These are phyloP conservation scores for Linepithema humile DNA, from an alignment of 1,140 invertebrate genomes.

Conservation along the genomic window DNA sequence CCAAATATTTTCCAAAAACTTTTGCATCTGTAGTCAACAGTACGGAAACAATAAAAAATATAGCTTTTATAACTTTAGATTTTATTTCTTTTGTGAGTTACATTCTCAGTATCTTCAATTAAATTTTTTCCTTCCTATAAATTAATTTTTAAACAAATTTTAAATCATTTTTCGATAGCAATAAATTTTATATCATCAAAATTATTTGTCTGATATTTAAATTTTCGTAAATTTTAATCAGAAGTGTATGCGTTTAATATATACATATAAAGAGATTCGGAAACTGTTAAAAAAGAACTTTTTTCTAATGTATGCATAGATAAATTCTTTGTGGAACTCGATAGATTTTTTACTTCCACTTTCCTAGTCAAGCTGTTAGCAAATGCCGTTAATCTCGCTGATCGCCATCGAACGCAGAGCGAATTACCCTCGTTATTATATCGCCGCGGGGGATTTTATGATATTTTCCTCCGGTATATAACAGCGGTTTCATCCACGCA, in stretches of 20 bases:
- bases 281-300: background rate
- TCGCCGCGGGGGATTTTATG: constrained; percentile 27
- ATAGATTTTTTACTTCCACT: background rate
- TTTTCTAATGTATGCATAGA: background rate
- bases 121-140: background rate
- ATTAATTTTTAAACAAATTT: background rate
- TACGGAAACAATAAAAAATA: no score
- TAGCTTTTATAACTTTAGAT: no score
- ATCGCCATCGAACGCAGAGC: background rate
- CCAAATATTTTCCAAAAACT: background rate
- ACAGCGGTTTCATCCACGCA: constrained; percentile 19
- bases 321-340: background rate
- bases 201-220: background rate
- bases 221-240: background rate
- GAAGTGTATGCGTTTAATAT: background rate
- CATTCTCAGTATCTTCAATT: no score
- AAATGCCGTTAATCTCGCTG: constrained; percentile 5
- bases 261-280: background rate
- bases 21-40: no score
- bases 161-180: background rate
- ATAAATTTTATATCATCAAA: background rate
- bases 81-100: no score
- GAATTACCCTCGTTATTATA: constrained; percentile 40
- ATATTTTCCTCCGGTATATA: constrained; percentile 37
- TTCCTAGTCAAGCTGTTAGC: background rate